phyloP scores from a whole-genome alignment of 2,888 invertebrate species.

The Scrobipalpa costella region DNA sequence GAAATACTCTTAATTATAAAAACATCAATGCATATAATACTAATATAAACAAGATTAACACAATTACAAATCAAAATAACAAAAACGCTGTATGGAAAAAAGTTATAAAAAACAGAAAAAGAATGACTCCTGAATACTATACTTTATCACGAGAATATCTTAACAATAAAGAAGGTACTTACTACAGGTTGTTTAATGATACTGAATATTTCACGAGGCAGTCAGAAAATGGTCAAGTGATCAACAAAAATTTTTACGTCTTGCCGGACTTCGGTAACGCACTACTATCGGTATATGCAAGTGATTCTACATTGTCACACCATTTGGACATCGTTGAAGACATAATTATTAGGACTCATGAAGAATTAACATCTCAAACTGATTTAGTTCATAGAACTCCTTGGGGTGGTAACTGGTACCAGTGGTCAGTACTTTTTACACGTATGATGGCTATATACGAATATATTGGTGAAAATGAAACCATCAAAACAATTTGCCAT shows the following conservation, averaged over 20 bases:
- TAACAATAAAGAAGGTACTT: background rate
- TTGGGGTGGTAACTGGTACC: slow-evolving; percentile 4
- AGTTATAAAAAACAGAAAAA: background rate
- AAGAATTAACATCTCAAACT: background rate
- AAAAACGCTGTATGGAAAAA: background rate
- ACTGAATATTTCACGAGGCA: no score
- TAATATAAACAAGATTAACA: no score
- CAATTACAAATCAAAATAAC: background rate
- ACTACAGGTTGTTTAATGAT: background rate
- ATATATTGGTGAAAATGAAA: slow-evolving; percentile 10
- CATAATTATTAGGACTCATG: background rate
- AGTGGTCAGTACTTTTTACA: slow-evolving; percentile 10
- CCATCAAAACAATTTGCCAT: slow-evolving; percentile 2
- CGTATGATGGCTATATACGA: slow-evolving; percentile 12
- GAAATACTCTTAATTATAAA: no score
- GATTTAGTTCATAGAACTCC: background rate
- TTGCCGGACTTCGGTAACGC: background rate
- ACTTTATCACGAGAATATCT: background rate
- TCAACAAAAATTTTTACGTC: background rate
- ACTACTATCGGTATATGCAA: slow-evolving; percentile 4
- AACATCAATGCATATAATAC: no score
- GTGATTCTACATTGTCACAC: background rate
- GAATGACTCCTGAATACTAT: background rate
- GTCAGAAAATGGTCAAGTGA: background rate
- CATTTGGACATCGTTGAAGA: background rate